Percentiles rank a stretch among this genome's conserved stretches.
phyloP scores from a whole-genome alignment of 2,797 vertebrate species.

The Buphagus erythrorhynchus region DNA sequence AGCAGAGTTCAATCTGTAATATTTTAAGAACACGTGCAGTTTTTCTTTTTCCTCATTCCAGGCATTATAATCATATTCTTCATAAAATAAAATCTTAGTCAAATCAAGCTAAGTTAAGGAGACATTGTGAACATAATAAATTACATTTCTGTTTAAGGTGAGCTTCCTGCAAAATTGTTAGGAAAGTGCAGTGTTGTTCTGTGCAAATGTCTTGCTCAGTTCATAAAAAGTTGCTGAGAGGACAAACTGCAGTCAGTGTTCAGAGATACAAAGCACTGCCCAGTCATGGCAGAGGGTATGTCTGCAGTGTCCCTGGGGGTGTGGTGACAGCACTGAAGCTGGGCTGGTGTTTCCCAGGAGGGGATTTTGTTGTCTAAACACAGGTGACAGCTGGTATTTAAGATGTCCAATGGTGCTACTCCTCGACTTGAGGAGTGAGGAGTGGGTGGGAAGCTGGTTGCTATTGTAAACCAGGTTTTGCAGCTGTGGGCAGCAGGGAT shows the following conservation, averaged over 20 bases:
- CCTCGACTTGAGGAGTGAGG: background rate
- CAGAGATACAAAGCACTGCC: background rate
- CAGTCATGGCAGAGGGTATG: background rate
- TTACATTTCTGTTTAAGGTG: background rate
- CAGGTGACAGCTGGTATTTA: background rate
- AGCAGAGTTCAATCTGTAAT: background rate
- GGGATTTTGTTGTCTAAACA: background rate
- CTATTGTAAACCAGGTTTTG: background rate
- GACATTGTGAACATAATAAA: background rate
- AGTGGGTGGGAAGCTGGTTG: background rate
- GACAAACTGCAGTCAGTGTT: accelerated
- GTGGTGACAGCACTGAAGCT: background rate
- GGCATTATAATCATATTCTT: background rate
- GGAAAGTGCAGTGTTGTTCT: background rate
- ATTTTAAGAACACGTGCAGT: background rate
- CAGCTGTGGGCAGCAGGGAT: background rate
- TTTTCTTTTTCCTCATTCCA: background rate
- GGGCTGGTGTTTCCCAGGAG: background rate
- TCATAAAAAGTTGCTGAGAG: background rate
- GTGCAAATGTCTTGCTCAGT: background rate
- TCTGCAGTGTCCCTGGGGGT: background rate
- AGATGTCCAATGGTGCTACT: background rate
- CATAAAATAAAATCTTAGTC: background rate
- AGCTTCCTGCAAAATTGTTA: background rate
- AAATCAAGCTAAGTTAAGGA: background rate